A percentile compares a stretch with the other conserved stretches of the same genome.
Evolutionary conservation across 2,113 vertebrate species (phyloP).

Genomic region (Siphamia tubifer): DNA sequence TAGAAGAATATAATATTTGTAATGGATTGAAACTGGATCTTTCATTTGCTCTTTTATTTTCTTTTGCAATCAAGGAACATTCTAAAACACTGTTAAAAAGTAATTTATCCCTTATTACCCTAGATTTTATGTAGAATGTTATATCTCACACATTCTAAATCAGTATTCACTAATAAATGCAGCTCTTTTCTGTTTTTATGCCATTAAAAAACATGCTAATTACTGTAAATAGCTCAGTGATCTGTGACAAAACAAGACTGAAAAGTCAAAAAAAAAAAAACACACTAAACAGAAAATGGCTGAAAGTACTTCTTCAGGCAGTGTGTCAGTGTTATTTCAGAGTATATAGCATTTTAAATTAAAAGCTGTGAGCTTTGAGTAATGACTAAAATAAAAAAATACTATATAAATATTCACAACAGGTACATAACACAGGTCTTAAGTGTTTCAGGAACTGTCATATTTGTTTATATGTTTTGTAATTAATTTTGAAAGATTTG

Average conservation of each 20-base stretch:
- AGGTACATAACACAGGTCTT: no score
- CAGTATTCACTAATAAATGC: slow-evolving; percentile 18
- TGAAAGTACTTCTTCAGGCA: slow-evolving; percentile 35
- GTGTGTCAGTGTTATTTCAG: slow-evolving; percentile 31
- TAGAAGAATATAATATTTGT: no score
- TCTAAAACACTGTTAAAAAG: no score
- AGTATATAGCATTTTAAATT: slow-evolving; percentile 68
- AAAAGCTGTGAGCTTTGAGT: slow-evolving; percentile 57
- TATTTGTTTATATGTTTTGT: slow-evolving; percentile 32
- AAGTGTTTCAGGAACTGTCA: slow-evolving; percentile 46
- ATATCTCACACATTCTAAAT: slow-evolving; percentile 6
- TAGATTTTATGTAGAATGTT: neutral
- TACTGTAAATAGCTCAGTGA: slow-evolving; percentile 4
- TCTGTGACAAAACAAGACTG: neutral
- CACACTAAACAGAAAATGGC: slow-evolving; percentile 8
- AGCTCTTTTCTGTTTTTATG: slow-evolving; percentile 24
- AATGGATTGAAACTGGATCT: neutral
- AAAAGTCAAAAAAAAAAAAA: slow-evolving; percentile 3
- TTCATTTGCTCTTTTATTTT: neutral
- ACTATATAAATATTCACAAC: no score
- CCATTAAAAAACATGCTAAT: slow-evolving; percentile 27
- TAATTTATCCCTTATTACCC: neutral
- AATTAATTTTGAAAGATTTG: slow-evolving; percentile 33
- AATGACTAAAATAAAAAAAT: slow-evolving; percentile 71
- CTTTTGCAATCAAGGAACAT: no score